Conservation (phyloP, 37 sponge, comb jelly and placozoan genomes). For the Bolinopsis microptera region DNA sequence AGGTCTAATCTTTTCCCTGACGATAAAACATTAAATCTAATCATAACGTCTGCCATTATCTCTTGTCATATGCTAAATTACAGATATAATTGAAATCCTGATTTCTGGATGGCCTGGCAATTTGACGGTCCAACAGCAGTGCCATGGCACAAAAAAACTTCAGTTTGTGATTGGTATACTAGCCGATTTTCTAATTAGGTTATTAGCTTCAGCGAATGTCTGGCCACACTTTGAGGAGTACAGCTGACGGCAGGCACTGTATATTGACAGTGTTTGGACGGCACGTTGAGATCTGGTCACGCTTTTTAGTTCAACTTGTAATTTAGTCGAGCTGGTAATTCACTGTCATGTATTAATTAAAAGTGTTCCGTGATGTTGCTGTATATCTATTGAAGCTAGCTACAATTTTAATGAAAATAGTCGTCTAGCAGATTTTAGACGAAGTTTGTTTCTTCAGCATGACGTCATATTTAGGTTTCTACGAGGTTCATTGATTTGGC, state of each 20-base stretch:
- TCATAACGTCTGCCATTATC: too few relatives aligned
- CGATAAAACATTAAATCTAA: too few relatives aligned
- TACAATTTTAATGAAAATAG: too few relatives aligned
- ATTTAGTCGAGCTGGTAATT: neutral
- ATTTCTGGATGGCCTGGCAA: too few relatives aligned
- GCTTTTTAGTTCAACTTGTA: too few relatives aligned
- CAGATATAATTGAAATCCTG: too few relatives aligned
- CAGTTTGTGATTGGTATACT: neutral
- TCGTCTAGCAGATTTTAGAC: too few relatives aligned
- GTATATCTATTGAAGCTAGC: too few relatives aligned
- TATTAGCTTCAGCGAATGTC: neutral
- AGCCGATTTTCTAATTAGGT: neutral
- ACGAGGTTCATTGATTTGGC: neutral
- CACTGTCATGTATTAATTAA: neutral
- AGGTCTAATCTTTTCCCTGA: too few relatives aligned
- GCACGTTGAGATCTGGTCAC: neutral
- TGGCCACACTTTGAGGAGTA: neutral
- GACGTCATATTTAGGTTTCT: too few relatives aligned
- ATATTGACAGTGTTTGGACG: neutral
- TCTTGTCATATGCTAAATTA: too few relatives aligned
- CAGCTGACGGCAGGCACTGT: neutral
- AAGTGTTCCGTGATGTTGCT: neutral
- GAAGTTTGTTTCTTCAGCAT: too few relatives aligned
- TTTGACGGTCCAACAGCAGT: neutral
- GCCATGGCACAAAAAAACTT: neutral